phyloP scores from a whole-genome alignment of 2,888 invertebrate genomes.

The Drosophila algonquin region DNA sequence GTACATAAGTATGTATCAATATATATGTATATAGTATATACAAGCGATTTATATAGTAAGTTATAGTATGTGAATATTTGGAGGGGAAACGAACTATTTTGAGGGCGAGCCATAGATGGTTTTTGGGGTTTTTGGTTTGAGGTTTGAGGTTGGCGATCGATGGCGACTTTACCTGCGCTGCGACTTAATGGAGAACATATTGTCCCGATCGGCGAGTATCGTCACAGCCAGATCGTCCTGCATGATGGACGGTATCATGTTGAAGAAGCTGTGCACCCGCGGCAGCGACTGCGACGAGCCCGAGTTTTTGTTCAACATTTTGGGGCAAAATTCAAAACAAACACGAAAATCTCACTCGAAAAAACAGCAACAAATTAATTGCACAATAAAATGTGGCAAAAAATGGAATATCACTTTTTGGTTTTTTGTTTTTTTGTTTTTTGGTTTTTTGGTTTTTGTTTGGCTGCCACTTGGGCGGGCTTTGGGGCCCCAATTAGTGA shows the following conservation, averaged over 20 bases:
- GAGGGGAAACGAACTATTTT: conserved; percentile 27
- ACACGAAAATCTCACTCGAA: background rate
- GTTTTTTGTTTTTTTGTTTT: background rate
- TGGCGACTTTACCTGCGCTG: conserved; percentile 77
- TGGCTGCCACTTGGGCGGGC: background rate
- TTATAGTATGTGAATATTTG: conserved; percentile 5
- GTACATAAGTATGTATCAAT: conserved; percentile 3
- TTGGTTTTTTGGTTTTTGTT: background rate
- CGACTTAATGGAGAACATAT: conserved; percentile 82
- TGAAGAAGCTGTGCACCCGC: conserved; percentile 81
- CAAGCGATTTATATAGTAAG: conserved; percentile 9
- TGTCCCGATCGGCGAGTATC: conserved; percentile 81
- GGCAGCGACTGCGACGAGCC: conserved; percentile 79
- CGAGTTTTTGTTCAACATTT: conserved; percentile 79
- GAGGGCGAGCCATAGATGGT: conserved; percentile 52
- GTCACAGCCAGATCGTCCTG: conserved; percentile 82
- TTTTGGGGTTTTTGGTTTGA: conserved; percentile 9
- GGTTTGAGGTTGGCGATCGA: background rate
- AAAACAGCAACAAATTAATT: background rate
- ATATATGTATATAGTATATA: conserved; percentile 15
- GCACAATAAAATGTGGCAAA: background rate
- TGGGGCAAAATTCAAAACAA: conserved; percentile 4
- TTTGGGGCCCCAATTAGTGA: background rate
- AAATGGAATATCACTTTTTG: background rate
- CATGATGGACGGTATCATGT: conserved; percentile 82